Evolutionary conservation across 2,888 invertebrate genomes (phyloP).

Genomic region (Dinocampus coccinellae): DNA sequence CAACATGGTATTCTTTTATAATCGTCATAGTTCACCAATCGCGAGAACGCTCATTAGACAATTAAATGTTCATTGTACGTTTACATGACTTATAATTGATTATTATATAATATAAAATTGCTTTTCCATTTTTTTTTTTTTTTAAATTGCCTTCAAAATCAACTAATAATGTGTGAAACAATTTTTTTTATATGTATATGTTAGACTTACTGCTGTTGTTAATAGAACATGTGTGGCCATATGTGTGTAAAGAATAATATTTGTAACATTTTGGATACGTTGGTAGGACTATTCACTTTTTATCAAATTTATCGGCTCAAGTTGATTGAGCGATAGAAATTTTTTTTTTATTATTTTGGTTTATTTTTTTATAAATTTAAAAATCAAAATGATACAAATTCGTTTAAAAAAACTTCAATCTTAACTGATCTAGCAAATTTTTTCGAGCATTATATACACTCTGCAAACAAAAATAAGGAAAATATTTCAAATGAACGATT

Average conservation of each 20-base stretch:
- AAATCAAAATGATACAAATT: too few species aligned
- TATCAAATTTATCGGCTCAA: too few species aligned
- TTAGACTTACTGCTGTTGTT: not conserved
- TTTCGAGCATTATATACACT: not conserved
- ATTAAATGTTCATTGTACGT: not conserved
- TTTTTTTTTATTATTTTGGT: too few species aligned
- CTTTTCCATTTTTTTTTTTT: not conserved
- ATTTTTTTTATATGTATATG: not conserved
- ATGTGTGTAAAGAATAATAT: not conserved
- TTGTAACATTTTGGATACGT: not conserved
- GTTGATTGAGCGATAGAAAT: too few species aligned
- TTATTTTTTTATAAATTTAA: too few species aligned
- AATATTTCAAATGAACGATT: not conserved
- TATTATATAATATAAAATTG: not conserved
- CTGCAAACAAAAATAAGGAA: not conserved
- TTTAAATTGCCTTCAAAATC: not conserved
- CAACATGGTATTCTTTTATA: not conserved
- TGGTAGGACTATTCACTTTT: not conserved
- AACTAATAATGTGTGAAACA: not conserved
- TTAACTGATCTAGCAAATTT: not conserved
- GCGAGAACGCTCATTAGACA: not conserved
- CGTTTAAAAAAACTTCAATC: not conserved
- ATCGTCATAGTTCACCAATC: not conserved
- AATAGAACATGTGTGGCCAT: not conserved
- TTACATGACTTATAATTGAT: not conserved